phyloP scores from a whole-genome alignment of 2,113 vertebrate genomes.

The Sceloporus undulatus region DNA sequence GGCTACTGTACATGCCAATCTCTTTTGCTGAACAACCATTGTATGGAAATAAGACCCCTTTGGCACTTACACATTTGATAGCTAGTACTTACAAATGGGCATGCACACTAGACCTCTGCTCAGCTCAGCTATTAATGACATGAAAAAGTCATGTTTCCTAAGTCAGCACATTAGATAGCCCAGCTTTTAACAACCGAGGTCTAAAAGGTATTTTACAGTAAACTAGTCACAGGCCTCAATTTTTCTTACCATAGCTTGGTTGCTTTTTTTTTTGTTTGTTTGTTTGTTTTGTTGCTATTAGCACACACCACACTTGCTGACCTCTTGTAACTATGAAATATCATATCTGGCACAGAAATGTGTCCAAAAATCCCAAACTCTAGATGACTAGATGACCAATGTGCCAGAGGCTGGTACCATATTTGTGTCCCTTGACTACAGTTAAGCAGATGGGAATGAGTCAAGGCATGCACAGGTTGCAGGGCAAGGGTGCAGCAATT shows the following conservation, averaged over 20 bases:
- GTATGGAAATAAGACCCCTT: not conserved
- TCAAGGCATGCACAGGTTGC: no score
- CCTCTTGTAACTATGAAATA: not conserved
- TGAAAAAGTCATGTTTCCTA: not conserved
- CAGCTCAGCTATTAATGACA: not conserved
- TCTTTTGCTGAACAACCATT: not conserved
- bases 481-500: no score
- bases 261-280: not conserved
- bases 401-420: no score
- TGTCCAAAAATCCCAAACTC: not conserved
- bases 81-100: not conserved
- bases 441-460: no score
- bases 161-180: not conserved
- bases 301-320: not conserved
- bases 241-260: not conserved
- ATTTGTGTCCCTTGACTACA: no score
- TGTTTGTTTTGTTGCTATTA: not conserved
- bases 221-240: not conserved
- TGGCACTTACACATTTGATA: not conserved
- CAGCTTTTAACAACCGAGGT: not conserved
- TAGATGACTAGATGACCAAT: no score
- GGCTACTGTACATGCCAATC: not conserved
- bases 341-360: not conserved
- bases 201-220: not conserved
- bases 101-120: not conserved